phyloP scores from a whole-genome alignment of 2,113 vertebrate species.

The Tor tambroides region DNA sequence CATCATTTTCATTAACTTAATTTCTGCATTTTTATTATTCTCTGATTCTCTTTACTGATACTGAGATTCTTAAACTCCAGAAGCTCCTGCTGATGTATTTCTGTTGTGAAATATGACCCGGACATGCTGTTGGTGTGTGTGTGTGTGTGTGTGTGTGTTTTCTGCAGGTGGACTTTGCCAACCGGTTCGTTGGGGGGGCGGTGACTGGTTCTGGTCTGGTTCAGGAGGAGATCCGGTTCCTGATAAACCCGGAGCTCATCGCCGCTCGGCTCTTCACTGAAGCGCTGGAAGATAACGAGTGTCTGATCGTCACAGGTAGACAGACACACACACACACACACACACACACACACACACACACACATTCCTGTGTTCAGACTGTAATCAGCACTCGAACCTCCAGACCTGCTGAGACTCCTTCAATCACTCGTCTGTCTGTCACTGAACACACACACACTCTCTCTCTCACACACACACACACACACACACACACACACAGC shows the following conservation, averaged over 20 bases:
- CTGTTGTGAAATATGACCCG: no score
- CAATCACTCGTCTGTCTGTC: not conserved
- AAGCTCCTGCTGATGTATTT: not conserved
- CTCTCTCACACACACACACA: no score
- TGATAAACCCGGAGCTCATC: conserved; percentile 96
- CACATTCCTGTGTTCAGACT: not conserved
- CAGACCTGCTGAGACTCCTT: not conserved
- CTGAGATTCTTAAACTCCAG: no score
- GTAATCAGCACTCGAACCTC: not conserved
- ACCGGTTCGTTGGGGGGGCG: conserved; percentile 92
- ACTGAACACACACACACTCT: not conserved
- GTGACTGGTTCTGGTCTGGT: conserved; percentile 92
- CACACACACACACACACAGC: not conserved
- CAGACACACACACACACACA: conserved; percentile 24
- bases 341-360: conserved; percentile 35
- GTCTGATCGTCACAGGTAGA: conserved; percentile 96
- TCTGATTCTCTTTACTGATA: no score
- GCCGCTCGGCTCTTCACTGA: conserved; percentile 95
- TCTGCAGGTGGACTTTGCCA: conserved; percentile 95
- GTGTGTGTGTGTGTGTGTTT: not conserved
- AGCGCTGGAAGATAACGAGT: conserved; percentile 91
- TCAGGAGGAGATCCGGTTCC: conserved; percentile 96
- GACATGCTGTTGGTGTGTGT: no score
- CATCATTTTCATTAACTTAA: not conserved
- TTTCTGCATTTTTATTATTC: no score